Percentiles rank a stretch among this genome's conserved stretches.
Conservation (phyloP, 2,888 invertebrate genomes). For the Strigamia transsilvanica region DNA sequence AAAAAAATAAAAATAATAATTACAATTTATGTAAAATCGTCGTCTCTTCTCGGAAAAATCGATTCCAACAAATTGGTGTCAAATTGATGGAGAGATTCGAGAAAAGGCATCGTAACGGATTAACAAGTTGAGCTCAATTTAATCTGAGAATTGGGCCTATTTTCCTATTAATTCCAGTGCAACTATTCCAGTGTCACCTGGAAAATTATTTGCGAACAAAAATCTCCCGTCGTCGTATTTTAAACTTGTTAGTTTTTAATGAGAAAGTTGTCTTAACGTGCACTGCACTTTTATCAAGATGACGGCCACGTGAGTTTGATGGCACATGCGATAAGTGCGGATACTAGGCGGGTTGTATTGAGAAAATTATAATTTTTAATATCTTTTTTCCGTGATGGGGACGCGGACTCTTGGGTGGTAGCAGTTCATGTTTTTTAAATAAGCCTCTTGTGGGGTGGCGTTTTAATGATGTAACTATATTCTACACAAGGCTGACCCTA, state of each 20-base stretch:
- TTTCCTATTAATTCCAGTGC: not conserved
- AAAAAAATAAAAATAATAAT: no score
- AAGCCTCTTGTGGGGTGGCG: conserved; percentile 21
- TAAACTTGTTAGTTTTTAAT: conserved; percentile 10
- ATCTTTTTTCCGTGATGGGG: conserved; percentile 9
- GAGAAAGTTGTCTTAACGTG: conserved; percentile 23
- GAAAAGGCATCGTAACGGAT: not conserved
- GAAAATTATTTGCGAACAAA: not conserved
- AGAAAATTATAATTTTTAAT: not conserved
- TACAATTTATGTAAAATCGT: no score
- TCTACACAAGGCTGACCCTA: conserved; percentile 36
- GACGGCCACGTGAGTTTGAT: conserved; percentile 27
- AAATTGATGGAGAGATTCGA: not conserved
- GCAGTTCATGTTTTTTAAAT: conserved; percentile 18
- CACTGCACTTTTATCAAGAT: conserved; percentile 19
- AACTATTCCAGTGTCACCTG: not conserved
- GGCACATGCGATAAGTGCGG: not conserved
- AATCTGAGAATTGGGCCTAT: not conserved
- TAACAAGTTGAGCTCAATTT: conserved; percentile 8
- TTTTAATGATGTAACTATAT: conserved; percentile 48
- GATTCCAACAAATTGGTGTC: not conserved
- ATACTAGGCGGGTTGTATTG: not conserved
- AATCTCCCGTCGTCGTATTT: not conserved
- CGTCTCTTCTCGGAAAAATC: not conserved
- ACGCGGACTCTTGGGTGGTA: conserved; percentile 24